Base-by-base conservation (phyloP, 2,113 vertebrate species). In the Sturnus vulgaris region DNA sequence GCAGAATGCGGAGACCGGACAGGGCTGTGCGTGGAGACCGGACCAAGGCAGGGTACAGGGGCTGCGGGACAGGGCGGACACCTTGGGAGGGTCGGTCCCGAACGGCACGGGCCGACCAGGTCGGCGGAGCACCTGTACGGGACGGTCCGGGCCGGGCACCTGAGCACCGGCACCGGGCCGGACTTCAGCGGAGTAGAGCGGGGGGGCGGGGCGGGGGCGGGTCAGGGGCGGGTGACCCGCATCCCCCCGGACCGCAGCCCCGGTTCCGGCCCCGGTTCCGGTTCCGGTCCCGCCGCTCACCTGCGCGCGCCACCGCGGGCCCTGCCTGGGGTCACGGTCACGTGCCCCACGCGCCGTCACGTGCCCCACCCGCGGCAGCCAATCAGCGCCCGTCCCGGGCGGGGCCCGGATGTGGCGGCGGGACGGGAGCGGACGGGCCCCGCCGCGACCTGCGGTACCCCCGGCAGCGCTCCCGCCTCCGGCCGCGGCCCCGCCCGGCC, bases 281-380 rank as follows among this genome's bases (percentile, higher is more conserved):
- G 46, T 44, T 65, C 80, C n/a, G 75, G 81, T 14, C 15, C 37
- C 47, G 31, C 83, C 59, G 57, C 89, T 89, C 90, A 82, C 90
- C 93, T 89, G 93, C 89, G 81, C 85, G 80, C 85, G 64, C 93
- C 80, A 11, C 88, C 78, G 24, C 88, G 37, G 86, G 92, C 80
- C 52, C 69, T 5, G 33, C 93, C 76, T 2, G 50, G 11, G 72
- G 79, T 23, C 10, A 4, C 28, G 27, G 46, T 40, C 93, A 94
- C 85, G 89, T 94, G 93, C 55, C 63, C 21, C 33, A 5, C 18
- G 18, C 21, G 12, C 10, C 19, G 60, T 87, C 88, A 93, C 88
- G 87, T 60, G 30, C 15, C 22, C 44, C 4, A 12, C 52, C n/a
- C 0, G 31, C 33, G 30, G 28, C 75, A 33, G 56, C 92, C 69